phyloP scores from a whole-genome alignment of 1,140 invertebrate genomes.

The Diuraphis noxia region DNA sequence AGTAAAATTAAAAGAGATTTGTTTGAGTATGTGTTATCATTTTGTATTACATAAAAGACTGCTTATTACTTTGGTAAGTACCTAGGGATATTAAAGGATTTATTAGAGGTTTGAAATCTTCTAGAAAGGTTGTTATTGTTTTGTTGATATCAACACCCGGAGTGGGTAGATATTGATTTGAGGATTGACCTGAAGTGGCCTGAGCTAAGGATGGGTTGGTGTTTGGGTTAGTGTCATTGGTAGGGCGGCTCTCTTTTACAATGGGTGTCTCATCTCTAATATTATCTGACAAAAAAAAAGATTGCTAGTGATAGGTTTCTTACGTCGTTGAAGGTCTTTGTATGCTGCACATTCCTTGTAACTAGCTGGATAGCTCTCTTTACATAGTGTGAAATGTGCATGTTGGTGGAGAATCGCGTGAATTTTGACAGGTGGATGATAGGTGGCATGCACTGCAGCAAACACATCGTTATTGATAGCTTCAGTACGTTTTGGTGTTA shows the following conservation, averaged over 20 bases:
- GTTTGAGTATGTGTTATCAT: background rate
- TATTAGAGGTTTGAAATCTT: background rate
- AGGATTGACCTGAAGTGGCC: background rate
- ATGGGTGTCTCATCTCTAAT: background rate
- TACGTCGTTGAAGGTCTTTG: background rate
- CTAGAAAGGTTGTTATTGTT: background rate
- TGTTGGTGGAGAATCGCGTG: constrained; percentile 57
- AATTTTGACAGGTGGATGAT: constrained; percentile 59
- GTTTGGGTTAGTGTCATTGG: background rate
- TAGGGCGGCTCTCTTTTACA: background rate
- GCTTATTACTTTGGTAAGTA: constrained; percentile 14
- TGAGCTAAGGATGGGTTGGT: background rate
- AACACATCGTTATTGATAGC: constrained; percentile 57
- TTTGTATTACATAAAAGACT: background rate
- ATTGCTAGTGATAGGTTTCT: background rate
- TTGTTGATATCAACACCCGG: background rate
- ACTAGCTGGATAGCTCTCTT: constrained; percentile 59
- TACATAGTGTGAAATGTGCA: constrained; percentile 59
- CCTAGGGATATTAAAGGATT: constrained; percentile 17
- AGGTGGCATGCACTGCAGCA: constrained; percentile 59
- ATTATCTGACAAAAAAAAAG: background rate
- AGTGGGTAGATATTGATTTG: too few species aligned
- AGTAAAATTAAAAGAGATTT: background rate
- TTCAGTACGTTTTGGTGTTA: background rate
- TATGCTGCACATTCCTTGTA: constrained; percentile 58